A percentile compares a stretch with the other conserved stretches of the same genome.
Conservation (phyloP, 2,797 vertebrate species). For the Spheniscus humboldti region DNA sequence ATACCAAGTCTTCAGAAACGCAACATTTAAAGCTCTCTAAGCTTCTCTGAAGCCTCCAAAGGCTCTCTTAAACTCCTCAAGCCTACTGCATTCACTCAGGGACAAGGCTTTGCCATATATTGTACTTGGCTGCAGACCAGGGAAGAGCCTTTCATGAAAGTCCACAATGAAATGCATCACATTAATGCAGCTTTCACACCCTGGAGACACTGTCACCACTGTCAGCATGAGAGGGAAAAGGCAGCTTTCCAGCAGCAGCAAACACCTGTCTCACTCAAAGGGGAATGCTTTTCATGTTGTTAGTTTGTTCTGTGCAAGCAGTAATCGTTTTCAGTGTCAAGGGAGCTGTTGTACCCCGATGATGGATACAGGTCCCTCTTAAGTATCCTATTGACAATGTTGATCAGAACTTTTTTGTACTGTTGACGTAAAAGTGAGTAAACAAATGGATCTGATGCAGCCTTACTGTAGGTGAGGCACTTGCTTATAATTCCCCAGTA, state of each 20-base stretch:
- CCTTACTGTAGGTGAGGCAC: constrained; percentile 82
- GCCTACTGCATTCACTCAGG: neutral
- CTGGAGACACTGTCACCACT: neutral
- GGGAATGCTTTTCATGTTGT: neutral
- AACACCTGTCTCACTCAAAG: neutral
- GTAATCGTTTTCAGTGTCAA: constrained; percentile 79
- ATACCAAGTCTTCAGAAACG: neutral
- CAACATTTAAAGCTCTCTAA: neutral
- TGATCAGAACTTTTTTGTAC: constrained; percentile 79
- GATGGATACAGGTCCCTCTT: constrained; percentile 72
- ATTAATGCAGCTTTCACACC: neutral
- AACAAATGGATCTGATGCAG: constrained; percentile 79
- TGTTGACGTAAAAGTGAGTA: constrained; percentile 81
- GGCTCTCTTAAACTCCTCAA: neutral
- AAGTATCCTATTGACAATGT: constrained; percentile 71
- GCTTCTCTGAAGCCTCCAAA: neutral
- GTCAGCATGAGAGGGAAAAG: neutral
- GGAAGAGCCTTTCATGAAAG: neutral
- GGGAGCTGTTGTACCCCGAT: constrained; percentile 76
- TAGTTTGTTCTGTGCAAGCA: constrained; percentile 77
- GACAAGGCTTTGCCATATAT: neutral
- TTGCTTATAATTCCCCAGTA: constrained; percentile 82
- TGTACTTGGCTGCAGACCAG: neutral
- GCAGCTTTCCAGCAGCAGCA: constrained; percentile 22
- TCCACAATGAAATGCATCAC: neutral